Base-by-base conservation (phyloP, 2,888 invertebrate species). In the Tribolium freemani region DNA sequence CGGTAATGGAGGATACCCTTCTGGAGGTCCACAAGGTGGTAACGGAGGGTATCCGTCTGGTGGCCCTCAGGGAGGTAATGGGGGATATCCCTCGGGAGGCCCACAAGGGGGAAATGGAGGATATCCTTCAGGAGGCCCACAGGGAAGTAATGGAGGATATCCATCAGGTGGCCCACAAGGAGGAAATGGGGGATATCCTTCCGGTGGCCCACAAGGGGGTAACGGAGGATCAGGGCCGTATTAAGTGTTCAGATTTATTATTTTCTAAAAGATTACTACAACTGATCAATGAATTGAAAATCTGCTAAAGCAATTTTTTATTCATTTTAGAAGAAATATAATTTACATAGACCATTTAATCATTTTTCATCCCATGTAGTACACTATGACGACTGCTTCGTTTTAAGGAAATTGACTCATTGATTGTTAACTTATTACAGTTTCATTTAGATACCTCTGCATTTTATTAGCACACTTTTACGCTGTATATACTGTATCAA, bases 1-100 rank as follows among this genome's bases (percentile, higher is more conserved):
- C 53, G 76, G 75, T 45, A 60, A 60, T 8, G 60, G 60, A 10
- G 61, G 61, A 11, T 85, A 85, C 73, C 80, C 85, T 57, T 80
- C 80, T 54, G 38, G 38, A 38, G 38, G 38, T 38, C 38, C 38
- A 8, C 38, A 38, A 38, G 74, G 77, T 5, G 71, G 72, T 44
- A 70, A 64, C 10, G 54, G 54, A 1, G 57, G 57, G 3, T 57
- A 57, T 11, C 16, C 31, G 1, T 20, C 13, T 1, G 57, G 57
- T 1, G 38, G 54, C n/a, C 66, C 54, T 20, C 26, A 50, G 20
- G 70, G 71, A 31, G 63, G 61, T 50, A 60, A 60, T 11, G 60
- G 60, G 5, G 61, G 61, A 11, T 61, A 61, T 61, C 61, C 57
- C 1, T 57, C 57, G 8, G 57, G 57, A 9, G 44, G 57, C 6